phyloP scores from a whole-genome alignment of 2,888 invertebrate genomes.

The Acholoe squamosa region DNA sequence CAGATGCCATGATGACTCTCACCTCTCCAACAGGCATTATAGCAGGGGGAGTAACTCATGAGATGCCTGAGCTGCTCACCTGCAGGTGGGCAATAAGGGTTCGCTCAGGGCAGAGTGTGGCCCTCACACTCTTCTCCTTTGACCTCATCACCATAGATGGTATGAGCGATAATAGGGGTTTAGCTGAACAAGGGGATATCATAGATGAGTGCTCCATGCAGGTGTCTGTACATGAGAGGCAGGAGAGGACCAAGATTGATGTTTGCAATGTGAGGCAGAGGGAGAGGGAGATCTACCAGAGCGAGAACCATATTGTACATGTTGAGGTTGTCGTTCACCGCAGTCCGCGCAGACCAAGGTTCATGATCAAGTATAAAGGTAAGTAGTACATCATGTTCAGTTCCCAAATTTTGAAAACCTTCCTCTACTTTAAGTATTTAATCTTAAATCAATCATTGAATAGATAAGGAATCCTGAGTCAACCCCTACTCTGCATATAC shows the following conservation, averaged over 20 bases:
- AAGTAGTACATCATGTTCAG: neutral
- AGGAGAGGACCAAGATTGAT: constrained; percentile 59
- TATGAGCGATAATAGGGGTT: neutral
- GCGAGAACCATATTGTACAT: constrained; percentile 13
- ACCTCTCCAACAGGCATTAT: constrained; percentile 51
- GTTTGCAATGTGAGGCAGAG: constrained; percentile 60
- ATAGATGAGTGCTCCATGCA: constrained; percentile 29
- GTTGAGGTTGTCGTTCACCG: constrained; percentile 50
- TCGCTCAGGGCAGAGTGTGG: constrained; percentile 50
- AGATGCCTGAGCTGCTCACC: constrained; percentile 42
- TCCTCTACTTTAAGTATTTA: too few species aligned
- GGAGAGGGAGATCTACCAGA: constrained; percentile 44
- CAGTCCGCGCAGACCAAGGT: constrained; percentile 44
- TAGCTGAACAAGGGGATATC: neutral
- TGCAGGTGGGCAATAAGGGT: constrained; percentile 63
- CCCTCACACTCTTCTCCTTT: constrained; percentile 59
- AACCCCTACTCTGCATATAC: too few species aligned
- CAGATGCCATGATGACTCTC: constrained; percentile 18
- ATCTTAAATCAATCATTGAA: too few species aligned
- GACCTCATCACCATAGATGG: constrained; percentile 58
- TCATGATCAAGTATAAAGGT: constrained; percentile 63
- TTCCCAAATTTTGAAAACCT: too few species aligned
- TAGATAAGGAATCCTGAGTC: too few species aligned
- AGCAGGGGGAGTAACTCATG: constrained; percentile 44
- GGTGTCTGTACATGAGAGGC: constrained; percentile 51